These are phyloP conservation scores for Crotalus helleri DNA, from an alignment of 2,113 vertebrate species.

Conservation along the genomic window DNA sequence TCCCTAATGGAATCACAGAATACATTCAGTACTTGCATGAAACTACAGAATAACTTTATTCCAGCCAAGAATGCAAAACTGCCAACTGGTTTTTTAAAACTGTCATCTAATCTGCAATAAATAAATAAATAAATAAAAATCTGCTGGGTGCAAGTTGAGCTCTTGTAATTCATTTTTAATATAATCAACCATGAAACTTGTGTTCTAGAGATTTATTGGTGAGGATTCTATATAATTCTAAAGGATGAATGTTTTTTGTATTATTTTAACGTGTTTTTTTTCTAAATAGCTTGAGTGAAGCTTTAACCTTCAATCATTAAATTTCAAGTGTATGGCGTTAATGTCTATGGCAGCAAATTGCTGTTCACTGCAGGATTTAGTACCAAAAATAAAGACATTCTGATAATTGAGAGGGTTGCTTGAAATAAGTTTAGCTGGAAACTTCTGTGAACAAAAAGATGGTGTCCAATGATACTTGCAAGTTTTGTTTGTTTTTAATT, in stretches of 20 bases:
- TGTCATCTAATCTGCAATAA: conserved; percentile 41
- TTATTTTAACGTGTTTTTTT: conserved; percentile 39
- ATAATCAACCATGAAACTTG: conserved; percentile 31
- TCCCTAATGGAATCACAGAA: neutral
- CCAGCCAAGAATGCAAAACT: conserved; percentile 54
- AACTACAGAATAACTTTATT: conserved; percentile 43
- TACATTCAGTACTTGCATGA: conserved; percentile 32
- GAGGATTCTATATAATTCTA: conserved; percentile 42
- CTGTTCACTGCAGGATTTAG: neutral
- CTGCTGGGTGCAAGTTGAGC: conserved; percentile 35
- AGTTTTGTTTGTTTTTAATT: neutral
- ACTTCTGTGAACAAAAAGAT: neutral
- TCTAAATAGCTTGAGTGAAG: conserved; percentile 23
- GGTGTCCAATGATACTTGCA: neutral
- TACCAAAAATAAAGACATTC: conserved; percentile 2
- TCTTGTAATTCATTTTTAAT: conserved; percentile 51
- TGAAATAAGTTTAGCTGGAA: neutral
- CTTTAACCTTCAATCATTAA: conserved; percentile 29
- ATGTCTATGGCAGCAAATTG: neutral
- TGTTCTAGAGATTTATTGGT: conserved; percentile 49
- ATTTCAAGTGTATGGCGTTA: neutral
- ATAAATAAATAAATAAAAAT: conserved; percentile 23
- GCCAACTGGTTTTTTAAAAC: conserved; percentile 47
- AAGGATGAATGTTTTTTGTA: conserved; percentile 36
- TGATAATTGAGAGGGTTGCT: neutral